Percentiles rank a stretch among this genome's conserved stretches.
Conservation (phyloP, 2,113 vertebrate genomes). For the Tricholaema leucomelas region DNA sequence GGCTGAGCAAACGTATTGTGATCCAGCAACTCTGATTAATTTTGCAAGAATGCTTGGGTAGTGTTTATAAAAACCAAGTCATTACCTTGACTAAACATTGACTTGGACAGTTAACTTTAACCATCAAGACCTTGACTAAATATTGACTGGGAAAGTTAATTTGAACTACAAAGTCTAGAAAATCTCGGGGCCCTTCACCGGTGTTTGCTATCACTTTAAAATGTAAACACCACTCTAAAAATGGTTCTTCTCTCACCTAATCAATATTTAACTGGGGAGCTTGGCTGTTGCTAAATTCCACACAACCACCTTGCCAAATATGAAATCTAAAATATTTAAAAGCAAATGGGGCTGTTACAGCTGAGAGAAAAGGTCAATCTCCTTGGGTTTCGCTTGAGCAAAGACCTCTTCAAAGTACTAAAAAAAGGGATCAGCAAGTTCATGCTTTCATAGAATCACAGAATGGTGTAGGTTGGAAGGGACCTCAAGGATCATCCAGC, state of each 20-base stretch:
- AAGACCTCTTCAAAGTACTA: background rate
- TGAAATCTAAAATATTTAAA: background rate
- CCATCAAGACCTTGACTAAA: conserved; percentile 50
- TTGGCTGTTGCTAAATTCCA: conserved; percentile 17
- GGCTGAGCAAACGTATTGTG: conserved; percentile 17
- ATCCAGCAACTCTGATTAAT: conserved; percentile 44
- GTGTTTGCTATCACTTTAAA: conserved; percentile 46
- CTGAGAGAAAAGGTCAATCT: background rate
- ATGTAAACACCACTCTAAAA: conserved; percentile 11
- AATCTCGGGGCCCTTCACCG: conserved; percentile 2
- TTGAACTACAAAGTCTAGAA: conserved; percentile 24
- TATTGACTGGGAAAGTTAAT: conserved; percentile 63
- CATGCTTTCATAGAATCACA: too few relatives aligned
- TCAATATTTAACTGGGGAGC: conserved; percentile 37
- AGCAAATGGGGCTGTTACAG: background rate
- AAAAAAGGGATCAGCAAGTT: background rate
- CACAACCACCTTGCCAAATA: background rate
- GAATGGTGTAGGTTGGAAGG: too few relatives aligned
- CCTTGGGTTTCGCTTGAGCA: background rate
- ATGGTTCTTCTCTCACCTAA: background rate
- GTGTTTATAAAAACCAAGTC: conserved; percentile 52
- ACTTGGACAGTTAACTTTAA: conserved; percentile 57
- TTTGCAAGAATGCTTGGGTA: conserved; percentile 27
- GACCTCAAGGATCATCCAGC: too few relatives aligned
- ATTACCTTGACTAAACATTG: conserved; percentile 65